Evolutionary conservation across 2,888 invertebrate species (phyloP), one percentile per base, ranked within the genome.

Genomic region (Halocaridina rubra): DNA sequence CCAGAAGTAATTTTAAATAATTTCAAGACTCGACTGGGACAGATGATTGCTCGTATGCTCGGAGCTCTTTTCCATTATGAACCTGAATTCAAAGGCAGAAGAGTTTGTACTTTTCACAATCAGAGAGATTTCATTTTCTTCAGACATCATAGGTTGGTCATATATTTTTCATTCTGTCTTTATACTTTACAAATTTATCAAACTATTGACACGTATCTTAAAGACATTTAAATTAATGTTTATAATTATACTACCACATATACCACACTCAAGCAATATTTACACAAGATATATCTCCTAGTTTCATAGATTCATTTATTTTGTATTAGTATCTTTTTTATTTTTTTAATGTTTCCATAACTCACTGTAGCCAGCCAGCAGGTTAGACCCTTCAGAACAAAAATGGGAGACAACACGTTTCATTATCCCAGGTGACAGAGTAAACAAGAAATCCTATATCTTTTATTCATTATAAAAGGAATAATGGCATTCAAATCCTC

Each of bases 41-140:
- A 96, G 89, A 95, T 96, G 0, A 94, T 99, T 69, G 96, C 96
- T 0, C 93, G 99, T n/a, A 96, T 98, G 96, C 92, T 99, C 87
- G 96, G 97, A 13, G 95, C 98, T 0, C 91, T 99, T 59, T 99
- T 99, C 91, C 98, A 98, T 91, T 97, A 97, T 91, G 95, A 97
- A 91, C 99, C 99, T 0, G 95, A 99, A 91, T 99, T 98, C 91
- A 94, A 94, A 88, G 99, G 99, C 0, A 93, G 98, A 3, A 93
- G 98, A 87, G 97, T 95, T 0, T 97, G 98, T 87, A 98, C 99
- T 33, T 98, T 99, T 91, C 99, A 99, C 91, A 99, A 99, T 92
- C 99, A 99, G 91, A 93, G 99, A 85, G 99, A 99, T 92, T 99
- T 96, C 91, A 97, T 99, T 89, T 99, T 99, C 92, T 98, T 99